These are phyloP conservation scores for Clostera curtula DNA, from an alignment of 2,888 invertebrate species.

Conservation along the genomic window DNA sequence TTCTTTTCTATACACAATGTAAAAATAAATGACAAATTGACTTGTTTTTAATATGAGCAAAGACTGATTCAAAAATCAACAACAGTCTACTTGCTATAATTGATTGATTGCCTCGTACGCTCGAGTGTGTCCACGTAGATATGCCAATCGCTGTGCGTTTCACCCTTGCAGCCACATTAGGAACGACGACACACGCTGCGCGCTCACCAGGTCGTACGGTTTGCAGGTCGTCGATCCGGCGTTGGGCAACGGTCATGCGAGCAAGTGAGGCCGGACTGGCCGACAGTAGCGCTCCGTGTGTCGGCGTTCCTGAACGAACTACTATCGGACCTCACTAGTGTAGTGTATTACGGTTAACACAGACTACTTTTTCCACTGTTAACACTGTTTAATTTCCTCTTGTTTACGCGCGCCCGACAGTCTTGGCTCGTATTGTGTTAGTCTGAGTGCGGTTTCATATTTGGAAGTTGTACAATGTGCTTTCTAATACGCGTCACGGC, in stretches of 20 bases:
- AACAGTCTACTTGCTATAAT: no score
- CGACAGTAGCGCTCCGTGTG: conserved; percentile 56
- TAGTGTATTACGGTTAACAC: conserved; percentile 47
- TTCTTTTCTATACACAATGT: no score
- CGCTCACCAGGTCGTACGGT: conserved; percentile 53
- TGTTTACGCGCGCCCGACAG: conserved; percentile 2
- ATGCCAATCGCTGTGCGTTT: conserved; percentile 33
- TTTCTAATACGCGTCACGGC: no score
- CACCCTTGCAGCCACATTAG: conserved; percentile 52
- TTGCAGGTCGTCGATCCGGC: conserved; percentile 62
- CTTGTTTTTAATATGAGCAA: no score
- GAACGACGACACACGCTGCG: conserved; percentile 72
- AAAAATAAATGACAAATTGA: not conserved
- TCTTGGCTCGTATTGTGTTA: conserved; percentile 5
- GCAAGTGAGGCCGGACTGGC: conserved; percentile 46
- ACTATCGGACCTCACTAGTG: conserved; percentile 70
- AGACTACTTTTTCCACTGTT: conserved; percentile 28
- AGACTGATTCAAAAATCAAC: no score
- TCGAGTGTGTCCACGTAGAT: not conserved
- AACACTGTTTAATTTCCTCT: conserved; percentile 9
- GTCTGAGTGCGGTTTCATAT: conserved; percentile 2
- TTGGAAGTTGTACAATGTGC: no score
- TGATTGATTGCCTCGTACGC: not conserved
- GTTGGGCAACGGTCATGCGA: conserved; percentile 58
- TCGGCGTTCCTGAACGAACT: conserved; percentile 68